Conservation (phyloP, 2,113 vertebrate genomes). For the Ceyx melanurus region DNA sequence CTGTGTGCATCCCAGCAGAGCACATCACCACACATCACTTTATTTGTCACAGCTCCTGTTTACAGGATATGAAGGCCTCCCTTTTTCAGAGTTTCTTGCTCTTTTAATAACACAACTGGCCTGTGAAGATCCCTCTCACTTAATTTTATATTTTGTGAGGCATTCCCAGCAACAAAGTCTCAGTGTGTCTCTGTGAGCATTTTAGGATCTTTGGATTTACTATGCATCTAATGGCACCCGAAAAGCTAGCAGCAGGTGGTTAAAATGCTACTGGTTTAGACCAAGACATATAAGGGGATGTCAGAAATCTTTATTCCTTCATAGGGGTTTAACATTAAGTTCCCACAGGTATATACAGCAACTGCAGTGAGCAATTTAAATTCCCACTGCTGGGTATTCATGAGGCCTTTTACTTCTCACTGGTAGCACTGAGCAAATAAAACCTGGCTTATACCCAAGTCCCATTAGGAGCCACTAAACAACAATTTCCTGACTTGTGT, state of each 20-base stretch:
- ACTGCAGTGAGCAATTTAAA: background rate
- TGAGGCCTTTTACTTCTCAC: background rate
- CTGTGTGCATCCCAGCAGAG: background rate
- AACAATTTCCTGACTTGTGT: background rate
- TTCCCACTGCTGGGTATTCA: background rate
- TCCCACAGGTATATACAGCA: background rate
- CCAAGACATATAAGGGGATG: background rate
- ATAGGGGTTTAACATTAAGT: background rate
- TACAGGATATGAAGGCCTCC: background rate
- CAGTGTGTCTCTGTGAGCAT: background rate
- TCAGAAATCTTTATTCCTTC: background rate
- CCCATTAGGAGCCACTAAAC: background rate
- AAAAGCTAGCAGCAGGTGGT: background rate
- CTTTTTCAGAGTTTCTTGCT: background rate
- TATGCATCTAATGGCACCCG: background rate
- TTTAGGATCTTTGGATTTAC: background rate
- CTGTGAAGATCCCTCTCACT: background rate
- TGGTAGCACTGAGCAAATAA: background rate
- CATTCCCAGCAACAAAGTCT: background rate
- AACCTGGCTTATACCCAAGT: background rate
- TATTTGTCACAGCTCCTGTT: background rate
- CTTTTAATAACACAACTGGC: background rate
- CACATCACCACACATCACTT: fast-evolving
- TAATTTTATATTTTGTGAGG: background rate
- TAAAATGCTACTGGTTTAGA: background rate